These are phyloP conservation scores for Leptogaster cylindrica DNA, from an alignment of 2,888 invertebrate species.

Conservation along the genomic window DNA sequence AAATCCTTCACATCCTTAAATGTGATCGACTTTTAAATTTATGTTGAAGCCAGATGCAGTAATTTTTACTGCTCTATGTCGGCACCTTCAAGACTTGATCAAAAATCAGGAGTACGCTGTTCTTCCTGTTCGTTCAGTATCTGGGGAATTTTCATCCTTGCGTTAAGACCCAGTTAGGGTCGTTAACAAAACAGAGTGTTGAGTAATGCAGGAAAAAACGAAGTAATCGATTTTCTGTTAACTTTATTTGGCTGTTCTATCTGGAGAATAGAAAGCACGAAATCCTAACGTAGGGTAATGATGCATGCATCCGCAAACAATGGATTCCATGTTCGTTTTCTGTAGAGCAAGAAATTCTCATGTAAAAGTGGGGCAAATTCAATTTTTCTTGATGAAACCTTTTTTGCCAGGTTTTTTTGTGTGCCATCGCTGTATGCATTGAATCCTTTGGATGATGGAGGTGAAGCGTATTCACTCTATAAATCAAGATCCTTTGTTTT, in stretches of 20 bases:
- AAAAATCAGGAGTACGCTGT: neutral
- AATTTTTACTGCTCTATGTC: neutral
- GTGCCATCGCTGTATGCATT: too few species aligned
- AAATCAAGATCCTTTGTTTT: slow-evolving; percentile 42
- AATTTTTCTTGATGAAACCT: slow-evolving; percentile 38
- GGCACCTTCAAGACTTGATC: neutral
- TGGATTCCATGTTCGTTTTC: neutral
- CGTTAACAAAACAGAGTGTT: slow-evolving; percentile 26
- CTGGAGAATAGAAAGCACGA: neutral
- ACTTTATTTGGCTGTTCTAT: slow-evolving; percentile 18
- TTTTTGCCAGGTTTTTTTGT: slow-evolving; percentile 2
- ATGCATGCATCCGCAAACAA: slow-evolving; percentile 21
- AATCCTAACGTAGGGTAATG: neutral
- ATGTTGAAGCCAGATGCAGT: slow-evolving; percentile 3
- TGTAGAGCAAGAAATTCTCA: slow-evolving; percentile 16
- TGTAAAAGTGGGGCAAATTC: slow-evolving; percentile 31
- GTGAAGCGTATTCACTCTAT: slow-evolving; percentile 24
- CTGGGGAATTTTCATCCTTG: too few species aligned
- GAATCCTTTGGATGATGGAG: neutral
- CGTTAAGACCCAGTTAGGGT: slow-evolving; percentile 1
- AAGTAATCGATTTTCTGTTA: slow-evolving; percentile 29
- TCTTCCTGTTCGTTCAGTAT: neutral
- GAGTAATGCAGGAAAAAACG: slow-evolving; percentile 21
- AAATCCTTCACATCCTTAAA: slow-evolving; percentile 16
- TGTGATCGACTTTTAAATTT: slow-evolving; percentile 31